Evolutionary conservation across 2,888 invertebrate species (phyloP), one percentile per base, ranked within the genome.

Genomic region (Lamellibrachia satsuma): DNA sequence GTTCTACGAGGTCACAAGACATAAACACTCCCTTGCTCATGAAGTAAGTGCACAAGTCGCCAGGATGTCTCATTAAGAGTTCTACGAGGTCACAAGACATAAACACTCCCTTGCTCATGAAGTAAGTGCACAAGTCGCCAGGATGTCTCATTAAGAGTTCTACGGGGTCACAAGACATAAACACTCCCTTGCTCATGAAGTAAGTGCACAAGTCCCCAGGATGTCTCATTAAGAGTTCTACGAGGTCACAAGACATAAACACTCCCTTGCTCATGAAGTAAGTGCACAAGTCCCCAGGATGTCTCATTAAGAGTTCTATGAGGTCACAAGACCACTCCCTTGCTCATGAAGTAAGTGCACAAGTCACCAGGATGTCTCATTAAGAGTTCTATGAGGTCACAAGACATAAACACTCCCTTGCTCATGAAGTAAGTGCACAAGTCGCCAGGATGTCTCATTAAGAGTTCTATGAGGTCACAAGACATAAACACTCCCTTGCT

Each of bases 161-260:
- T 75, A 75, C 15, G 75, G 22, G 57, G 57, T 57, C 57, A 57
- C 15, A 15, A 57, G 75, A 22, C 75, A 75, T 75, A 75, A 75
- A 75, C 75, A 75, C 22, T 75, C 75, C 75, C 75, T 15, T 22
- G 75, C 22, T 75, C 75, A 75, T 75, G n/a, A 75, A 75, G n/a
- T 75, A 75, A n/a, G n/a, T n/a, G n/a, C n/a, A n/a, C 75, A n/a
- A n/a, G 75, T 75, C 75, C 75, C 75, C 15, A n/a, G 75, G 75
- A 75, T 75, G 75, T 15, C 75, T 75, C 75, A 75, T 75, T 75
- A 75, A 22, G 22, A 22, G 75, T 22, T n/a, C n/a, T 75, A 75
- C 15, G 75, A 75, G 57, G 57, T 57, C 57, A 57, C 15, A 15
- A 57, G 75, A 22, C 75, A 75, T 75, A 75, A 75, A 75, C 75